Evolutionary conservation across 2,888 invertebrate species (phyloP).

Genomic region (Agonopterix arenella): DNA sequence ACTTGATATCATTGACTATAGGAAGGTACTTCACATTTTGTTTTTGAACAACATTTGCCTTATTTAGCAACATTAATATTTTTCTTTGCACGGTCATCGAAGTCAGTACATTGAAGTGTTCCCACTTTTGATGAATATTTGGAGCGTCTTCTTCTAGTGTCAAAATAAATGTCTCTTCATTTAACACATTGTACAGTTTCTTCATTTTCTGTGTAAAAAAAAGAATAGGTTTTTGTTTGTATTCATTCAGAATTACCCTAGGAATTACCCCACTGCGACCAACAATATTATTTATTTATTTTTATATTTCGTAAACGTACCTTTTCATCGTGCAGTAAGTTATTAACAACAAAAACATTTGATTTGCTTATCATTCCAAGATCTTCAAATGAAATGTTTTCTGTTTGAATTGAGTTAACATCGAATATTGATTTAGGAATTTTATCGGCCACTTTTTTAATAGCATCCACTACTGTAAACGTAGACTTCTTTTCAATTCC

Average conservation of each 20-base stretch:
- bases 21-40: slow-evolving; percentile 28
- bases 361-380: slow-evolving; percentile 15
- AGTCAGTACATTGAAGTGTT: slow-evolving; percentile 31
- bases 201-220: slow-evolving; percentile 33
- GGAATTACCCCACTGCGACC: neutral
- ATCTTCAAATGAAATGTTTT: slow-evolving; percentile 6
- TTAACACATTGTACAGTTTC: slow-evolving; percentile 19
- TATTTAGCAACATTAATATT: slow-evolving; percentile 33
- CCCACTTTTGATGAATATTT: slow-evolving; percentile 21
- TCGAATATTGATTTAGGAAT: slow-evolving; percentile 14
- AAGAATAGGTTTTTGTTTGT: neutral
- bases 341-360: slow-evolving; percentile 31
- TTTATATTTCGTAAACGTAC: slow-evolving; percentile 16
- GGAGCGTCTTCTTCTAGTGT: slow-evolving; percentile 28
- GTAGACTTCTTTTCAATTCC: slow-evolving; percentile 20
- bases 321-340: slow-evolving; percentile 30
- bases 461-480: slow-evolving; percentile 13
- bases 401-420: slow-evolving; percentile 6
- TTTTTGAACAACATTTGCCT: slow-evolving; percentile 12
- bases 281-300: neutral
- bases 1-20: slow-evolving; percentile 31
- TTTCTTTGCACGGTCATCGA: slow-evolving; percentile 32
- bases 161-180: slow-evolving; percentile 31
- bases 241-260: neutral
- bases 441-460: slow-evolving; percentile 19